Evolutionary conservation across 2,797 vertebrate genomes (phyloP).

Genomic region (Chromobotia macracanthus): DNA sequence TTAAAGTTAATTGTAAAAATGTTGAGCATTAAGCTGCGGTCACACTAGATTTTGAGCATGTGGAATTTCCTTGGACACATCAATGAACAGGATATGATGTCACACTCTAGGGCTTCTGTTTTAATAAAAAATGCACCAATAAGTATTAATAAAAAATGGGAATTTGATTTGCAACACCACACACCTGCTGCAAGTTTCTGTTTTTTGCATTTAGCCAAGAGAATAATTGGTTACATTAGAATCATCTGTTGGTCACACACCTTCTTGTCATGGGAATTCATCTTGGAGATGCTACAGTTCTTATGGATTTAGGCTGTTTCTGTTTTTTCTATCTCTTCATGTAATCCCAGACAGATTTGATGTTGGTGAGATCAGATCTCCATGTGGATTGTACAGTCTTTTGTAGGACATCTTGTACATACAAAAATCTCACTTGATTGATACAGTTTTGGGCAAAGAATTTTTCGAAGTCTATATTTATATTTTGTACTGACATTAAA

Average conservation of each 20-base stretch:
- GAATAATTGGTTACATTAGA: neutral
- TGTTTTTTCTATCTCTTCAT: neutral
- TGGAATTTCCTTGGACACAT: neutral
- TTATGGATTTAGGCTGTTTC: neutral
- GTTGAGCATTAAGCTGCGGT: conserved; percentile 6
- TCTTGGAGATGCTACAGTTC: neutral
- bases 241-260: neutral
- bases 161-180: too few species aligned
- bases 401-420: neutral
- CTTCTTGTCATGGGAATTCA: conserved; percentile 1
- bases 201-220: neutral
- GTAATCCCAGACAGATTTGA: neutral
- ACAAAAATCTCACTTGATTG: neutral
- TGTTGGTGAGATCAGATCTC: neutral
- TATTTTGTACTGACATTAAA: too few species aligned
- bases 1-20: conserved; percentile 20
- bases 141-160: too few species aligned
- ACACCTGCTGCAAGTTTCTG: neutral
- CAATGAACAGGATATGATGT: conserved; percentile 4
- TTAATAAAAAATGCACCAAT: neutral
- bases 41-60: neutral
- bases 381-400: neutral
- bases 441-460: too few species aligned
- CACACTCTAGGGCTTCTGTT: neutral
- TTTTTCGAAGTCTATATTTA: too few species aligned